A percentile compares a stretch with the other conserved stretches of the same genome.
Evolutionary conservation across 1,140 invertebrate genomes (phyloP).

Genomic region (Dufourea novaeangliae): DNA sequence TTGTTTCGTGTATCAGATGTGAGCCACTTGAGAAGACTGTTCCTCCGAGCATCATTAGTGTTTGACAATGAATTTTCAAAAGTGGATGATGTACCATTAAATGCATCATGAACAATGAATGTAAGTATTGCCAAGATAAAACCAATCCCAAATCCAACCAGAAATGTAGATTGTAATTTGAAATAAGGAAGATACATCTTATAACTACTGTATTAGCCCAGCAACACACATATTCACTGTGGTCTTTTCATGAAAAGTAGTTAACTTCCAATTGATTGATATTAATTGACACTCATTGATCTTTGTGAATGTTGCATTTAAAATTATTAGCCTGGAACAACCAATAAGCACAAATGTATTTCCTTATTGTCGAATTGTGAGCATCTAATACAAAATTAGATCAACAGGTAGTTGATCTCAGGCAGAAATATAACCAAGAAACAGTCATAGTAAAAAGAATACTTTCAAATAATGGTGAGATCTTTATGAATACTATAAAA

Average conservation of each 20-base stretch:
- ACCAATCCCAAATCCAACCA: conserved; percentile 67
- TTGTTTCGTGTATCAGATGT: background rate
- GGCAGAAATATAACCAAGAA: too few relatives aligned
- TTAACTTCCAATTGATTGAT: conserved; percentile 14
- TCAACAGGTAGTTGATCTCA: too few relatives aligned
- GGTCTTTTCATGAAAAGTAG: background rate
- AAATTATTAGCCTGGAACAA: too few relatives aligned
- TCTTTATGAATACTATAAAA: too few relatives aligned
- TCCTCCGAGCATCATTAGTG: background rate
- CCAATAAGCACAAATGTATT: too few relatives aligned
- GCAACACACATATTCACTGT: background rate
- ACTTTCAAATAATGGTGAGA: too few relatives aligned
- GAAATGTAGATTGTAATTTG: conserved; percentile 37
- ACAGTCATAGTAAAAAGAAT: too few relatives aligned
- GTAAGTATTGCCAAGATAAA: conserved; percentile 56
- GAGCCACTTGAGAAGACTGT: conserved; percentile 8
- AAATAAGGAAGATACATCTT: conserved; percentile 39
- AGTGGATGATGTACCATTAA: conserved; percentile 13
- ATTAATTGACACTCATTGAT: conserved; percentile 38
- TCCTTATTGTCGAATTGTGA: too few relatives aligned
- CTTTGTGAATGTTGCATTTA: too few relatives aligned
- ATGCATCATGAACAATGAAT: conserved; percentile 18
- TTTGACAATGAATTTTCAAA: background rate
- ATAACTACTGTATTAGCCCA: background rate
- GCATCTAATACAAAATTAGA: too few relatives aligned